Evolutionary conservation across 2,113 vertebrate species (phyloP).

Genomic region (Ptychochromis oligacanthus): DNA sequence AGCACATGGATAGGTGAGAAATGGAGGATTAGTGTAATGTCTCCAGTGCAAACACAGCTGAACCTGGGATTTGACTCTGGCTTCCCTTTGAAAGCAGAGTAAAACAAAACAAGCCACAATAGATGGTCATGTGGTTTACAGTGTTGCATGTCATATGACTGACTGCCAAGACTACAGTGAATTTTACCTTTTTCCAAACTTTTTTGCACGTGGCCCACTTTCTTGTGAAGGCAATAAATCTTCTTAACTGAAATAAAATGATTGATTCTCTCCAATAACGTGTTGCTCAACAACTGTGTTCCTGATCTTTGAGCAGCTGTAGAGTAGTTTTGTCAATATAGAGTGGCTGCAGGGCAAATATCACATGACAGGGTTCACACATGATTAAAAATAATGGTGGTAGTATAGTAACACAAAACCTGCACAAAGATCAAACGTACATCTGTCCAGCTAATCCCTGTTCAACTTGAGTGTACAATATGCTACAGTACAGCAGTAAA

Average conservation of each 20-base stretch:
- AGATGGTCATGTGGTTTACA: conserved; percentile 36
- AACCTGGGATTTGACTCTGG: conserved; percentile 39
- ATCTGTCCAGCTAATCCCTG: not conserved
- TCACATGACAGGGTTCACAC: conserved; percentile 56
- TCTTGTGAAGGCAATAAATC: not conserved
- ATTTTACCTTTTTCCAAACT: conserved; percentile 1
- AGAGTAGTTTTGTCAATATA: conserved; percentile 69
- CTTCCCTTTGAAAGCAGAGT: conserved; percentile 34
- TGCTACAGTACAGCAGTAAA: not conserved
- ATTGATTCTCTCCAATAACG: conserved; percentile 37
- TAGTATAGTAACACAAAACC: conserved; percentile 37
- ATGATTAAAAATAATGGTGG: conserved; percentile 49
- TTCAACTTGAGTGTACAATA: not conserved
- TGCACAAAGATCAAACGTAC: conserved; percentile 31
- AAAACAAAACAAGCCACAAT: conserved; percentile 54
- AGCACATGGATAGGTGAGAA: conserved; percentile 25
- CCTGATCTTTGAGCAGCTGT: conserved; percentile 14
- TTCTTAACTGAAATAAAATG: conserved; percentile 14
- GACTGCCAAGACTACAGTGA: not conserved
- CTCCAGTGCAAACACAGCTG: conserved; percentile 40
- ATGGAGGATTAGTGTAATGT: conserved; percentile 45
- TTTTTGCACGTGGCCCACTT: not conserved
- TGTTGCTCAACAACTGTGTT: conserved; percentile 44
- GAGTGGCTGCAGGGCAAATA: conserved; percentile 65
- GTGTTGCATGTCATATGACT: conserved; percentile 33